phyloP scores from a whole-genome alignment of 1,140 invertebrate species.

The Drosophila lini region DNA sequence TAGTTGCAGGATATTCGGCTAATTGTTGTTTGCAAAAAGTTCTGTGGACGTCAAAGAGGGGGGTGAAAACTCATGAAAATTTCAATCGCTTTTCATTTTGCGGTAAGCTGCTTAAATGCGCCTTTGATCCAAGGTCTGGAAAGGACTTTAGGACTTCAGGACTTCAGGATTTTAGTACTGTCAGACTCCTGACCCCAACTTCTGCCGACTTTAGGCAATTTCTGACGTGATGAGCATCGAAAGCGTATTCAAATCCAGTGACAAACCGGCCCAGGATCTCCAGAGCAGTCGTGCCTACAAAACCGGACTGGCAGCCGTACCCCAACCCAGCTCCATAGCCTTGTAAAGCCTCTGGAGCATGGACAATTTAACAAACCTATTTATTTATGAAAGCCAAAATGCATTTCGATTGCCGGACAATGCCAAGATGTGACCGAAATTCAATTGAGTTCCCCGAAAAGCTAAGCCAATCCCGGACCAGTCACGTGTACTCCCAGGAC shows the following conservation, averaged over 20 bases:
- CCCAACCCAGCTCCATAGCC: not conserved
- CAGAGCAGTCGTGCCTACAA: conserved; percentile 31
- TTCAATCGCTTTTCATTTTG: conserved; percentile 72
- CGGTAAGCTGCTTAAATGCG: conserved; percentile 71
- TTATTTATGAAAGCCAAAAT: conserved; percentile 76
- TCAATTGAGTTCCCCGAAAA: conserved; percentile 59
- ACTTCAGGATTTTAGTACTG: conserved; percentile 3
- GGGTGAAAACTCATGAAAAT: conserved; percentile 52
- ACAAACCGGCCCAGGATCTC: conserved; percentile 51
- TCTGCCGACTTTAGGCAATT: conserved; percentile 42
- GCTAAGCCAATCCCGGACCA: conserved; percentile 56
- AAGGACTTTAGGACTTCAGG: not conserved
- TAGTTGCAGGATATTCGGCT: conserved; percentile 8
- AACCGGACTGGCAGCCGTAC: conserved; percentile 2
- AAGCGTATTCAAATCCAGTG: conserved; percentile 74
- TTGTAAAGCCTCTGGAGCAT: conserved; percentile 26
- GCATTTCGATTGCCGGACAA: conserved; percentile 60
- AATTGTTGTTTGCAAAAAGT: conserved; percentile 46
- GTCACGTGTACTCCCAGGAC: conserved; percentile 46
- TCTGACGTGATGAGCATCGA: conserved; percentile 67
- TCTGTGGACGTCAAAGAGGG: conserved; percentile 7
- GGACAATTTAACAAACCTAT: conserved; percentile 75
- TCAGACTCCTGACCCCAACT: conserved; percentile 1
- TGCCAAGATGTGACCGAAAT: conserved; percentile 58
- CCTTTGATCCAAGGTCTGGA: conserved; percentile 48